Base-by-base conservation (phyloP, 2,113 vertebrate species). In the chimpanzee (Pan troglodytes) region DNA sequence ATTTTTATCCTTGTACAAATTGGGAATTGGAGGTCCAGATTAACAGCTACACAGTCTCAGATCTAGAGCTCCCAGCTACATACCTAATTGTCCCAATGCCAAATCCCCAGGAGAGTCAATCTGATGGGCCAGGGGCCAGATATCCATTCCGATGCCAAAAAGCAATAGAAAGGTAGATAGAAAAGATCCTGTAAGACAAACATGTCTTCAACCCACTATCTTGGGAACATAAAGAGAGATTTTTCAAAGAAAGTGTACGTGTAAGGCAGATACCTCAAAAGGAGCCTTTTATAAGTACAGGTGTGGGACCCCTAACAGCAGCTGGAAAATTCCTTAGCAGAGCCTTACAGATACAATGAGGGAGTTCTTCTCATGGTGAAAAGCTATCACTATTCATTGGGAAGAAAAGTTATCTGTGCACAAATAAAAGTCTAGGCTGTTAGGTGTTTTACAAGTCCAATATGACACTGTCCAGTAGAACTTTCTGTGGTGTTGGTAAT, bases 1-100 rank as follows among this genome's bases (percentile, higher is more conserved):
- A 64, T 64, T 73, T 96, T 82, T 72, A 91, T 93, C 25, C 75
- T 52, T 80, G 57, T 90, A 82, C 45, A 76, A 86, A 68, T 52
- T 64, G 59, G 25, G 30, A 95, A 85, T 22, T n/a, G 40, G 40
- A 45, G 11, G 40, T 18, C 35, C 22, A 50, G 10, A 25, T 11
- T 64, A 83, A 87, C 10, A 59, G 18, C 5, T 61, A 8, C 13
- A 25, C 11, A 32, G 12, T 75, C 40, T 27, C 67, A 68, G 38
- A 76, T 73, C 40, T 30, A 93, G 73, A 81, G 12, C 27, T 55
- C 25, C 18, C 61, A 80, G 38, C 79, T 91, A 20, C 13, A 45
- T 43, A 40, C 45, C 20, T 85, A 48, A 87, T 30, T 57, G 35
- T 64, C 38, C 50, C 17, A 88, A 5, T 43, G 22, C 13, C 10